A percentile compares a stretch with the other conserved stretches of the same genome.
phyloP scores from a whole-genome alignment of 2,113 vertebrate species.

The Mesocricetus auratus region DNA sequence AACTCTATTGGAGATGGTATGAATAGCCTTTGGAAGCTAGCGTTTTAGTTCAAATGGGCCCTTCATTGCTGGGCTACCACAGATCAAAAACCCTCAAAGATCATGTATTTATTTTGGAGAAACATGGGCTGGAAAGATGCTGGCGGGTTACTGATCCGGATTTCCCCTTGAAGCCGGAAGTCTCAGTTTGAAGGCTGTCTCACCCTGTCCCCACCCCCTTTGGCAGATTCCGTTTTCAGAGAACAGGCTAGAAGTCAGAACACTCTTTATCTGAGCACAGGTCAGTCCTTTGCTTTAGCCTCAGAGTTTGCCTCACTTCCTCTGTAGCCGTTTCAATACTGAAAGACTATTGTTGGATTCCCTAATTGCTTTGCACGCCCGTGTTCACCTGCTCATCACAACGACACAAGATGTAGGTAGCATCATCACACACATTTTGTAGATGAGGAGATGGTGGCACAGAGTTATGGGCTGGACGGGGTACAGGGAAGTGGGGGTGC shows the following conservation, averaged over 20 bases:
- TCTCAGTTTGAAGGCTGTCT: neutral
- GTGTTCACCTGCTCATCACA: neutral
- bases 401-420: neutral
- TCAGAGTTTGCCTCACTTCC: neutral
- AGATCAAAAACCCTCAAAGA: neutral
- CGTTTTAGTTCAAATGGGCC: neutral
- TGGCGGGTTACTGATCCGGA: neutral
- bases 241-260: neutral
- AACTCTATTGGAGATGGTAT: neutral
- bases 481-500: neutral
- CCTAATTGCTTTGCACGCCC: neutral
- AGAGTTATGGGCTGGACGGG: neutral
- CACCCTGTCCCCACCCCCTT: accelerated
- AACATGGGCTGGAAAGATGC: neutral
- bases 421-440: neutral
- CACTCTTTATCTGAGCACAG: neutral
- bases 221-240: neutral
- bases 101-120: neutral
- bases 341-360: neutral
- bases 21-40: neutral
- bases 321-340: neutral
- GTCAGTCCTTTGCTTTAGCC: neutral
- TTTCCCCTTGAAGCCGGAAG: neutral
- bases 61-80: neutral
- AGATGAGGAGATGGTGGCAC: neutral